Evolutionary conservation across 2,797 vertebrate species (phyloP).

Genomic region (Linurgus olivaceus): DNA sequence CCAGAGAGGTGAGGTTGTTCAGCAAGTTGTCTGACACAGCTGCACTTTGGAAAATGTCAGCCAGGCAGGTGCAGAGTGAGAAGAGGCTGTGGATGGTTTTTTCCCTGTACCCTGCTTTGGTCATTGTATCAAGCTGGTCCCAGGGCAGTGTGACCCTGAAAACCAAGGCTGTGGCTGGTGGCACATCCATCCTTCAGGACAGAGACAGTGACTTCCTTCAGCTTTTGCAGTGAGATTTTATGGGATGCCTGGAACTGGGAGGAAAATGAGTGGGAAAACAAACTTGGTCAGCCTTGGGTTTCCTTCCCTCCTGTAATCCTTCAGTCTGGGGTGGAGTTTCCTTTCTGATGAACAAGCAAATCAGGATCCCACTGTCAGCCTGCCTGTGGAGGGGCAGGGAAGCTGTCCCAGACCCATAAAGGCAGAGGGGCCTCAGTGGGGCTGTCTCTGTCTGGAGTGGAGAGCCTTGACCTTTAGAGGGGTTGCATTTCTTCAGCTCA

Average conservation of each 20-base stretch:
- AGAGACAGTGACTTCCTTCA: neutral
- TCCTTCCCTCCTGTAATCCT: conserved; percentile 8
- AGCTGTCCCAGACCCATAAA: neutral
- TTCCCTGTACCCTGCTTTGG: neutral
- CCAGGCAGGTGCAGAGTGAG: neutral
- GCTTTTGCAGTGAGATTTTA: neutral
- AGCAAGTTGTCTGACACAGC: neutral
- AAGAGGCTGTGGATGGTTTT: neutral
- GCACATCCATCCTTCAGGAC: neutral
- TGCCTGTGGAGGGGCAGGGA: neutral
- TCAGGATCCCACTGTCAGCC: neutral
- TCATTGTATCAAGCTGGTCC: neutral
- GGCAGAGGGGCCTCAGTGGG: neutral
- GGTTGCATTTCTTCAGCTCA: neutral
- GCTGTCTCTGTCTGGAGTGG: neutral
- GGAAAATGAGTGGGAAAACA: neutral
- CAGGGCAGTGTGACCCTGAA: rapidly evolving
- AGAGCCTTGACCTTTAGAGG: neutral
- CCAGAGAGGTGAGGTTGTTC: neutral
- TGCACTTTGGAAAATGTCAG: neutral
- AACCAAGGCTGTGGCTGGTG: neutral
- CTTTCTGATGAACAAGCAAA: neutral
- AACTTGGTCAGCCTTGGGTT: neutral
- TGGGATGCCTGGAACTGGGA: neutral
- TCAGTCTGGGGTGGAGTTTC: conserved; percentile 13